These are phyloP conservation scores for Lepidothrix coronata DNA, from an alignment of 2,113 vertebrate species.

Conservation along the genomic window DNA sequence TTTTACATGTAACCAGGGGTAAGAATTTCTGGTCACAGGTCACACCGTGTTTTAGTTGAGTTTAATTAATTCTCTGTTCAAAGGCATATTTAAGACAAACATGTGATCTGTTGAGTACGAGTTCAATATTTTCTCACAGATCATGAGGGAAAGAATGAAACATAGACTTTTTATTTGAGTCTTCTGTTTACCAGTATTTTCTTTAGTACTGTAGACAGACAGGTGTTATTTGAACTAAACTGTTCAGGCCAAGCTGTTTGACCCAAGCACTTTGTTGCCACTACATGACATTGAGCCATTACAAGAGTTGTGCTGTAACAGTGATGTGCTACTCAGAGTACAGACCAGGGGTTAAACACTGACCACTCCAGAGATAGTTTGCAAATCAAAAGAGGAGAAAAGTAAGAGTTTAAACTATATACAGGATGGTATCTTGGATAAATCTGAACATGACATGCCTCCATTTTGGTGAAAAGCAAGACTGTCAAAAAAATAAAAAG, in stretches of 20 bases:
- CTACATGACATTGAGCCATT: accelerated
- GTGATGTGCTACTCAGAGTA: neutral
- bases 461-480: neutral
- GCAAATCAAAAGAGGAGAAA: neutral
- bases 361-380: neutral
- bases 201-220: neutral
- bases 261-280: neutral
- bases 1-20: neutral
- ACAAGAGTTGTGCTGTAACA: neutral
- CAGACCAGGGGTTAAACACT: neutral
- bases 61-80: neutral
- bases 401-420: neutral
- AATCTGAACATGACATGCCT: neutral
- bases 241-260: neutral
- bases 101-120: neutral
- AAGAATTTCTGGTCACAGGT: neutral
- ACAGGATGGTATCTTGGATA: accelerated
- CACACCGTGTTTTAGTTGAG: neutral
- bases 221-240: neutral
- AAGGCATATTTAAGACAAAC: neutral
- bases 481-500: neutral
- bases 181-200: neutral
- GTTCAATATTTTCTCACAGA: neutral
- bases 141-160: neutral
- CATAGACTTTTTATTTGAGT: neutral